A percentile compares a stretch with the other conserved stretches of the same genome.
Conservation (phyloP, 2,888 invertebrate genomes). For the Ferdinandea cuprea region DNA sequence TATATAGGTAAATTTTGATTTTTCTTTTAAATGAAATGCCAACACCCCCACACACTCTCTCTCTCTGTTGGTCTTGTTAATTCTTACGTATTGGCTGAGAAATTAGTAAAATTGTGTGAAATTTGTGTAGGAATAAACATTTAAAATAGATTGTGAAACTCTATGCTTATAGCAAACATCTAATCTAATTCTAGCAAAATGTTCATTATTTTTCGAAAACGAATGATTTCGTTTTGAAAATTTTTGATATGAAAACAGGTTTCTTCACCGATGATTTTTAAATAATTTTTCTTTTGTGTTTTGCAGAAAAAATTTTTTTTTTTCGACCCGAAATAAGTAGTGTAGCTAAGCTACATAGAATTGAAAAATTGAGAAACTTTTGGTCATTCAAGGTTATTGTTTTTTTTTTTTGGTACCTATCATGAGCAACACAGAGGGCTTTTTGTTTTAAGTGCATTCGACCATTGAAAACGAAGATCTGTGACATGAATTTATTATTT, state of each 20-base stretch:
- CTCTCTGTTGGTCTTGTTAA: conserved; percentile 14
- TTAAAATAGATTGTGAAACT: conserved; percentile 72
- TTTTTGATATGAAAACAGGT: neutral
- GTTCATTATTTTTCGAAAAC: conserved; percentile 32
- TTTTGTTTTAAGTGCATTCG: neutral
- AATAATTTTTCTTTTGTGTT: conserved; percentile 8
- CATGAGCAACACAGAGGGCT: neutral
- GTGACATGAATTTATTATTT: conserved; percentile 23
- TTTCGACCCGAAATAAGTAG: neutral
- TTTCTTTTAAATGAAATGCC: neutral
- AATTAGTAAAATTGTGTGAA: conserved; percentile 48
- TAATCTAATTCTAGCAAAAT: conserved; percentile 55
- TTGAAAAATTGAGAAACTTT: neutral
- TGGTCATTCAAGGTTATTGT: conserved; percentile 1
- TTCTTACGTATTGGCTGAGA: conserved; percentile 34
- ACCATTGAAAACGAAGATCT: neutral
- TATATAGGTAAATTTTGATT: no score
- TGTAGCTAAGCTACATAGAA: conserved; percentile 6
- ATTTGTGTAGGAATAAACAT: conserved; percentile 59
- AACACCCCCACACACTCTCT: conserved; percentile 36
- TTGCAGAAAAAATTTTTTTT: neutral
- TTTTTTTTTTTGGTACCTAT: neutral
- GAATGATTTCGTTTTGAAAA: conserved; percentile 3
- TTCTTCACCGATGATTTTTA: conserved; percentile 11
- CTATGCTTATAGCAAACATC: conserved; percentile 63